These are phyloP conservation scores for Azorinus chamasolen DNA, from an alignment of 2,888 invertebrate species.

Conservation along the genomic window DNA sequence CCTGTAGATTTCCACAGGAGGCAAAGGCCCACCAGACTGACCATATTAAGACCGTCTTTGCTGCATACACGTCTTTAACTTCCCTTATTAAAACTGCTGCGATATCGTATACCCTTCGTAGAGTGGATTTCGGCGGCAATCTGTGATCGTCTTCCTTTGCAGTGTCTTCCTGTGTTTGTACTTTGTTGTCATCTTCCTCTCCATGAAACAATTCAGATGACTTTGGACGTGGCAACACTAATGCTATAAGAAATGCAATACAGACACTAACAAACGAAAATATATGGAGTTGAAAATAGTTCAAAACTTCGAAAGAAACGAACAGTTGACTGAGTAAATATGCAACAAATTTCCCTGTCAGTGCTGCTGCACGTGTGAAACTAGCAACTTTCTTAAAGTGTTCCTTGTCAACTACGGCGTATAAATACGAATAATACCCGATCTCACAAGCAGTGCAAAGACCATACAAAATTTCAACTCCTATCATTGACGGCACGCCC, in stretches of 20 bases:
- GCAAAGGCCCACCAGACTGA: constrained; percentile 93
- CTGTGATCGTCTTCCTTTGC: not conserved
- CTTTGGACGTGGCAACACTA: constrained; percentile 89
- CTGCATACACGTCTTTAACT: constrained; percentile 44
- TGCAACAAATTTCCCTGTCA: constrained; percentile 93
- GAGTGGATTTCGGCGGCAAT: not conserved
- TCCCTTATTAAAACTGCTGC: constrained; percentile 87
- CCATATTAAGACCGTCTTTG: constrained; percentile 90
- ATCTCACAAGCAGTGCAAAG: constrained; percentile 95
- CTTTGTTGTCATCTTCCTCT: not conserved
- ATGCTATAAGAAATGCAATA: constrained; percentile 91
- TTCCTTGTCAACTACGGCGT: constrained; percentile 93
- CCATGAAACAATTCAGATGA: constrained; percentile 59
- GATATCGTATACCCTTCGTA: constrained; percentile 74
- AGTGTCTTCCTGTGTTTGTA: not conserved
- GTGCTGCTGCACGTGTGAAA: constrained; percentile 93
- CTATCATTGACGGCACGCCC: constrained; percentile 91
- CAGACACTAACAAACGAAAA: constrained; percentile 92
- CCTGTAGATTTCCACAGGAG: constrained; percentile 91
- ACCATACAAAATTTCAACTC: constrained; percentile 92
- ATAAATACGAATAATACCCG: constrained; percentile 97
- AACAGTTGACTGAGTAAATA: constrained; percentile 92
- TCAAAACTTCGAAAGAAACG: constrained; percentile 89
- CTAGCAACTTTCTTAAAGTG: constrained; percentile 95
- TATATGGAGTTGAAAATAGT: constrained; percentile 93